These are phyloP conservation scores for Euphonia xanthogaster DNA, from an alignment of 2,797 vertebrate genomes.

Conservation along the genomic window DNA sequence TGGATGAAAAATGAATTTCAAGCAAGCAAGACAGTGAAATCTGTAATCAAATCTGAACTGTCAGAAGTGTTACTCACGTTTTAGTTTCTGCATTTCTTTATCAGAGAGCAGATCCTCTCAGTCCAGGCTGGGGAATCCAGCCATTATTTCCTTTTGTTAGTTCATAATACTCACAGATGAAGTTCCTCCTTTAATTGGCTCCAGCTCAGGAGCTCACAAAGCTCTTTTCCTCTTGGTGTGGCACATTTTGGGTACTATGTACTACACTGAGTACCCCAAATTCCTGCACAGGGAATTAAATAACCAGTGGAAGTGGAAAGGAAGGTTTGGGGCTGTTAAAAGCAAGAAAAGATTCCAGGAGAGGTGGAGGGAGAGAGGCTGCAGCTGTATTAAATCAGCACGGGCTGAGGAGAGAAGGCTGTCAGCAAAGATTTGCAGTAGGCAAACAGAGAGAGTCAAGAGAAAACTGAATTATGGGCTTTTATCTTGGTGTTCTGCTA, in stretches of 20 bases:
- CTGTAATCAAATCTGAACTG: neutral
- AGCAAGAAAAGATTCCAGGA: neutral
- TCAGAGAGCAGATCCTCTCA: neutral
- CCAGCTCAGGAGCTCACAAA: neutral
- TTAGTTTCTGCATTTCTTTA: neutral
- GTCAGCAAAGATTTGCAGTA: neutral
- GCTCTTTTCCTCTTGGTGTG: neutral
- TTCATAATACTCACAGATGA: neutral
- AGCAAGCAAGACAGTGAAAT: neutral
- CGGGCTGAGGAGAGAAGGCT: neutral
- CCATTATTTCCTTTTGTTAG: neutral
- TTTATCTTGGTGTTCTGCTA: neutral
- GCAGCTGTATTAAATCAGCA: neutral
- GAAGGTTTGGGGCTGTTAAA: neutral
- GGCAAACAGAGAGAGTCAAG: neutral
- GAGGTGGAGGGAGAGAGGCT: neutral
- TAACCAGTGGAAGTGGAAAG: neutral
- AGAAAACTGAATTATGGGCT: neutral
- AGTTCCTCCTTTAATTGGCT: neutral
- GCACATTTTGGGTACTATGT: neutral
- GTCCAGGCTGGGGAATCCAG: neutral
- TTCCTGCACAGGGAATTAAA: neutral
- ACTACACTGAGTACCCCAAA: neutral
- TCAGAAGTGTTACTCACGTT: neutral
- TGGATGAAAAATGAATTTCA: neutral